A percentile compares a stretch with the other conserved stretches of the same genome.
Evolutionary conservation across 2,113 vertebrate species (phyloP).

Genomic region (Hiodon alosoides): DNA sequence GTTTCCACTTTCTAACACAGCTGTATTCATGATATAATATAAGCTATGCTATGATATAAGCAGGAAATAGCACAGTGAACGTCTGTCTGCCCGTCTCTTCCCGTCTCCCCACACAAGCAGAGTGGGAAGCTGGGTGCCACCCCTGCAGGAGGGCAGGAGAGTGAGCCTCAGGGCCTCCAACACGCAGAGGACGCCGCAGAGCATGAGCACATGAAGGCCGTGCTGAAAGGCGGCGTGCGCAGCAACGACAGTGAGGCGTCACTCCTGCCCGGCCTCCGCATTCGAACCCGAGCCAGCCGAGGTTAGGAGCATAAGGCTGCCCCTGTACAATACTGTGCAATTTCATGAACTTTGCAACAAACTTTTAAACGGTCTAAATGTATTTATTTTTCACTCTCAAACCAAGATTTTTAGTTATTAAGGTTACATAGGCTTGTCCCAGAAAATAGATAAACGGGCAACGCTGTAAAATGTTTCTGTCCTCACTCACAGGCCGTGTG

Average conservation of each 20-base stretch:
- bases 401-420: no score
- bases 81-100: constrained; percentile 11
- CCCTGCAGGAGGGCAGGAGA: constrained; percentile 56
- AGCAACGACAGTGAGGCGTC: constrained; percentile 58
- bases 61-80: no score
- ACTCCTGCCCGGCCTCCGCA: constrained; percentile 68
- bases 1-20: no score
- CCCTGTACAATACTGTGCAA: neutral
- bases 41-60: neutral
- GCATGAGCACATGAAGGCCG: constrained; percentile 94
- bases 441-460: no score
- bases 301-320: constrained; percentile 48
- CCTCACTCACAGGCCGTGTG: constrained; percentile 63
- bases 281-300: constrained; percentile 73
- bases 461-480: neutral
- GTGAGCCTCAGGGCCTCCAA: constrained; percentile 73
- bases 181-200: constrained; percentile 78
- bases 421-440: no score
- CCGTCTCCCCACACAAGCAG: constrained; percentile 48
- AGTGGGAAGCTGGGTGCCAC: constrained; percentile 80
- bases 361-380: no score
- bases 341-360: neutral
- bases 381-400: no score
- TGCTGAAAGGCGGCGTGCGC: constrained; percentile 68
- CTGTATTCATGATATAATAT: no score